Conservation (phyloP, 2,888 invertebrate species). For the Cheilosia grossa region DNA sequence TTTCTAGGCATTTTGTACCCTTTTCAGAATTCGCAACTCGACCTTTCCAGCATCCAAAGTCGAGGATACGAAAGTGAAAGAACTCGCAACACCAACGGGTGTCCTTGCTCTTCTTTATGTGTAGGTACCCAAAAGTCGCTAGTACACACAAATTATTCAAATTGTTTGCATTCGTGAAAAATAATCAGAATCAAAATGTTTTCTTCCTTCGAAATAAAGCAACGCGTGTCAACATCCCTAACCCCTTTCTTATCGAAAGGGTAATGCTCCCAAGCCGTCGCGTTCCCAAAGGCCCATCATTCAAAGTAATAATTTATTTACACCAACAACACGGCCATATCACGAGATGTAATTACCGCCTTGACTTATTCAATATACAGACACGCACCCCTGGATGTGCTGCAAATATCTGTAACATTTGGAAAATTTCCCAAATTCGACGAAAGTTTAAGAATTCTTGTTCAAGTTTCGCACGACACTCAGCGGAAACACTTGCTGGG, state of each 20-base stretch:
- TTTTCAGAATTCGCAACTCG: too few species aligned
- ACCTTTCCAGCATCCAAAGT: too few species aligned
- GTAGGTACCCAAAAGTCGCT: neutral
- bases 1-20: too few species aligned
- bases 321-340: conserved; percentile 17
- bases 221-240: conserved; percentile 10
- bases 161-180: neutral
- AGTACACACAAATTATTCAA: neutral
- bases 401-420: conserved; percentile 39
- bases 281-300: neutral
- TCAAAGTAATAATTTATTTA: conserved; percentile 30
- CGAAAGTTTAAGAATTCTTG: conserved; percentile 25
- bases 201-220: conserved; percentile 1
- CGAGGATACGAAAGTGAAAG: too few species aligned
- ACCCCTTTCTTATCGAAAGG: conserved; percentile 12
- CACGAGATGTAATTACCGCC: conserved; percentile 48
- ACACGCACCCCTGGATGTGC: neutral
- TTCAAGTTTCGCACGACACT: neutral
- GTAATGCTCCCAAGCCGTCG: neutral
- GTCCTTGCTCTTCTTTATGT: too few species aligned
- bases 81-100: too few species aligned
- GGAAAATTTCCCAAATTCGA: conserved; percentile 16
- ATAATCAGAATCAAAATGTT: conserved; percentile 2
- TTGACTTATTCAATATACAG: conserved; percentile 38
- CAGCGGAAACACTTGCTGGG: neutral